A percentile compares a stretch with the other conserved stretches of the same genome.
phyloP scores from a whole-genome alignment of 2,113 vertebrate genomes.

The Chascanopsetta lugubris region DNA sequence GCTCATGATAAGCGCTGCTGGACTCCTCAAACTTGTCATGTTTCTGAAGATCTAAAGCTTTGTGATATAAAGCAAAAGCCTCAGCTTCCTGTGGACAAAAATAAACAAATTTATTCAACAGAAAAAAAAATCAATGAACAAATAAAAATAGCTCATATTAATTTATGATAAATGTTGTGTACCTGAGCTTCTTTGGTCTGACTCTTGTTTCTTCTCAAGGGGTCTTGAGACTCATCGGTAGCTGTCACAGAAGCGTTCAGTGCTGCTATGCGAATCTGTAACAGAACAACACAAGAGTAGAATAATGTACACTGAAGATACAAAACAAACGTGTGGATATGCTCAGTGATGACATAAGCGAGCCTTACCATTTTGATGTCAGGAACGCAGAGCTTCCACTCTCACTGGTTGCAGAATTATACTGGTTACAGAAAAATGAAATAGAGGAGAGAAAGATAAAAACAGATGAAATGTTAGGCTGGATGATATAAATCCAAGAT shows the following conservation, averaged over 20 bases:
- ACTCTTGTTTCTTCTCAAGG: constrained; percentile 88
- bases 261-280: constrained; percentile 95
- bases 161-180: constrained; percentile 6
- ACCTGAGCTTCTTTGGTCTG: constrained; percentile 98
- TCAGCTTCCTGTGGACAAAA: constrained; percentile 88
- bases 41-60: constrained; percentile 97
- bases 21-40: constrained; percentile 96
- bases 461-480: not conserved
- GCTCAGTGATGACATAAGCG: not conserved
- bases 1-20: constrained; percentile 92
- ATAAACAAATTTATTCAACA: not conserved
- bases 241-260: constrained; percentile 90
- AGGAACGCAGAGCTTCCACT: constrained; percentile 13
- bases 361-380: constrained; percentile 65
- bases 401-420: constrained; percentile 17
- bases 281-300: not conserved
- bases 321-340: not conserved
- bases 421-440: constrained; percentile 3
- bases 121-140: not conserved
- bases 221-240: constrained; percentile 91
- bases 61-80: constrained; percentile 97
- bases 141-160: not conserved
- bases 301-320: not conserved
- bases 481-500: not conserved
- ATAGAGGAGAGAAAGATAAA: not conserved